Evolutionary conservation across 2,113 vertebrate genomes (phyloP).

Genomic region (Clinocottus analis): DNA sequence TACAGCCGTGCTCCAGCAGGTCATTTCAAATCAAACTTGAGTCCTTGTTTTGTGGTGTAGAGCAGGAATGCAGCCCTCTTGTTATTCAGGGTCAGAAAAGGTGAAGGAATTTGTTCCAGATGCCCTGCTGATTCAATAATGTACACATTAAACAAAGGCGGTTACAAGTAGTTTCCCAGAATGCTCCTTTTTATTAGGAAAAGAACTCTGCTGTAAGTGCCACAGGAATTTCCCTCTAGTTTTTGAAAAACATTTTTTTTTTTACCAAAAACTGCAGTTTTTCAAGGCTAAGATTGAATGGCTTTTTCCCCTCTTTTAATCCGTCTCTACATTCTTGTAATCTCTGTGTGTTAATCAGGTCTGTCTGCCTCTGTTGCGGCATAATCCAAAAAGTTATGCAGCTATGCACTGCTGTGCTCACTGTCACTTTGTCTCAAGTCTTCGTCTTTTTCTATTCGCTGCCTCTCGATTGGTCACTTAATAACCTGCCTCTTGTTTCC

Average conservation of each 20-base stretch:
- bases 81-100: constrained; percentile 35
- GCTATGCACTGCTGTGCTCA: constrained; percentile 39
- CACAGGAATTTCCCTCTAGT: background rate
- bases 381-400: constrained; percentile 11
- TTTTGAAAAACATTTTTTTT: background rate
- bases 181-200: background rate
- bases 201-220: background rate
- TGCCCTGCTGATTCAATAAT: background rate
- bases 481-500: constrained; percentile 48
- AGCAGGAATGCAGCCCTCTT: constrained; percentile 22
- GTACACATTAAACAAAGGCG: background rate
- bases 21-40: constrained; percentile 53
- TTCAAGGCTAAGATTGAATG: background rate
- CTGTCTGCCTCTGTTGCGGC: constrained; percentile 9
- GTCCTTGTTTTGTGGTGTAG: constrained; percentile 9
- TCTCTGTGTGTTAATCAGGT: constrained; percentile 4
- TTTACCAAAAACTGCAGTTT: background rate
- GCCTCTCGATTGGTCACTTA: constrained; percentile 41
- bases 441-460: constrained; percentile 35
- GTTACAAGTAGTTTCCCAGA: background rate
- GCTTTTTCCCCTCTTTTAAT: background rate
- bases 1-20: constrained; percentile 26
- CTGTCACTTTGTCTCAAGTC: constrained; percentile 39
- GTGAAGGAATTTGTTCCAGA: constrained; percentile 44
- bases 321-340: constrained; percentile 9